Percentiles rank a stretch among this genome's conserved stretches.
These are phyloP conservation scores for Cynocephalus volans DNA, from an alignment of 2,113 vertebrate species.

Conservation along the genomic window DNA sequence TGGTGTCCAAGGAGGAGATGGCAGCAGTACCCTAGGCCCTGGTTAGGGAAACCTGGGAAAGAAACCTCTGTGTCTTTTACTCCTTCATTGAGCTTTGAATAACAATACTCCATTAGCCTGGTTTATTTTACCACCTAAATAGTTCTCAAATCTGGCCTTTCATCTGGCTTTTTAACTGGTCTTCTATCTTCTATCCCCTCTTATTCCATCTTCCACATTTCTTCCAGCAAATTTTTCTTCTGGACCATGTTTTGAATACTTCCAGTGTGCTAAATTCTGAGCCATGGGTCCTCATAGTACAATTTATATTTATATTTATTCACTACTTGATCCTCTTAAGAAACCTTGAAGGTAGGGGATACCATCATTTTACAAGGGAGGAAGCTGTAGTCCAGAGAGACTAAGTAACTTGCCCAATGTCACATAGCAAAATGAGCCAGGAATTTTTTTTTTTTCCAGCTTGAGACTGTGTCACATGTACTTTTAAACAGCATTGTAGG, in stretches of 20 bases:
- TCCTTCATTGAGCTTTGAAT: neutral
- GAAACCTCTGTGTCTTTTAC: neutral
- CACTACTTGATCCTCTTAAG: neutral
- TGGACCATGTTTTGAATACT: slow-evolving; percentile 19
- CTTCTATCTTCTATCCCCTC: neutral
- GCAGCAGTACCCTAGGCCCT: neutral
- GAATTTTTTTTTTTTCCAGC: neutral
- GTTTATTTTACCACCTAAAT: neutral
- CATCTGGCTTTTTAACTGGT: neutral
- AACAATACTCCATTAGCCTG: neutral
- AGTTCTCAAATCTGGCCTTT: neutral
- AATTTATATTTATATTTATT: neutral
- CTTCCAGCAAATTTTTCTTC: slow-evolving; percentile 10
- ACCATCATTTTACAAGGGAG: neutral
- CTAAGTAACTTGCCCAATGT: neutral
- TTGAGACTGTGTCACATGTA: neutral
- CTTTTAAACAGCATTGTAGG: no score
- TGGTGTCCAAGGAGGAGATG: neutral
- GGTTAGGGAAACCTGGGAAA: neutral
- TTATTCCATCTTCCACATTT: neutral
- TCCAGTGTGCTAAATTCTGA: neutral
- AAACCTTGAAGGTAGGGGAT: neutral
- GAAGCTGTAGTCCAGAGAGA: neutral
- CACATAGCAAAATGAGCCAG: neutral
- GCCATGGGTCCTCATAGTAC: neutral